phyloP scores from a whole-genome alignment of 2,888 invertebrate genomes.

The Phyllotreta cruciferae region DNA sequence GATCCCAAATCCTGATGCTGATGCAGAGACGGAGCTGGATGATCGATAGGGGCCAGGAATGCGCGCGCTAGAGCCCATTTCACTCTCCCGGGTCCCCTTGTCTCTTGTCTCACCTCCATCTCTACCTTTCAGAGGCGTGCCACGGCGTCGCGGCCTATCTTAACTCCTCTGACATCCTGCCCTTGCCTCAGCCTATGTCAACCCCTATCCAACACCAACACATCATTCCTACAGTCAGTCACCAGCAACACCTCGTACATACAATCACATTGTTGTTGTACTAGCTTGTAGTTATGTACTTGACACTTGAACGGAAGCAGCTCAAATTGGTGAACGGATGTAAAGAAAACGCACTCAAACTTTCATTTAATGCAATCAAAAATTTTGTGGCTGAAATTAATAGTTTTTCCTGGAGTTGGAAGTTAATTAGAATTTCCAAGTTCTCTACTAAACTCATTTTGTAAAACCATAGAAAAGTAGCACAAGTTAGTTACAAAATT shows the following conservation, averaged over 20 bases:
- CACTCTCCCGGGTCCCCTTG: slow-evolving; percentile 42
- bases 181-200: slow-evolving; percentile 5
- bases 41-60: slow-evolving; percentile 42
- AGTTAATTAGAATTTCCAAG: no score
- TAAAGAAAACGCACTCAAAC: no score
- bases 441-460: no score
- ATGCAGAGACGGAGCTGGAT: slow-evolving; percentile 42
- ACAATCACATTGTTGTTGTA: neutral
- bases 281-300: no score
- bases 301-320: no score
- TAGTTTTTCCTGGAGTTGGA: no score
- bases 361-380: no score
- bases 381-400: no score
- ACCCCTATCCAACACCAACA: slow-evolving; percentile 7
- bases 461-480: no score
- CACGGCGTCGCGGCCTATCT: neutral
- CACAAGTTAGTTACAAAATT: no score
- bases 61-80: slow-evolving; percentile 44
- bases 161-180: neutral
- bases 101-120: slow-evolving; percentile 17
- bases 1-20: slow-evolving; percentile 39
- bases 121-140: slow-evolving; percentile 27
- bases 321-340: no score
- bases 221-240: slow-evolving; percentile 1
- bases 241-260: neutral